Conservation (phyloP, 2,113 vertebrate species). For the Leiothrix lutea region DNA sequence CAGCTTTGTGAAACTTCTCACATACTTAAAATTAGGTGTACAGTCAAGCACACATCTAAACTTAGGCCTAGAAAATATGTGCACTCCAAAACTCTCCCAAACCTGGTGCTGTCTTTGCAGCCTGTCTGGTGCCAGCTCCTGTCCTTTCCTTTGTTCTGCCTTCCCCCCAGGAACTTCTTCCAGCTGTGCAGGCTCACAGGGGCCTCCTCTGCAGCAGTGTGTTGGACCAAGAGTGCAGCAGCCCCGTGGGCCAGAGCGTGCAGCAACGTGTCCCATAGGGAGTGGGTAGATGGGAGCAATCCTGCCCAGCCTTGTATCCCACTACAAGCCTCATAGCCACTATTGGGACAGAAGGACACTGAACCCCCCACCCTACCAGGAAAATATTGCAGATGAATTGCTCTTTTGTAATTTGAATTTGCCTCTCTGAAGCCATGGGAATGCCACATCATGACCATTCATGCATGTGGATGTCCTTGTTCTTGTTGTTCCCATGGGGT, state of each 20-base stretch:
- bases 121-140: neutral
- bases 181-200: neutral
- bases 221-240: neutral
- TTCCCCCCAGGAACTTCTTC: neutral
- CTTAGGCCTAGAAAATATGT: neutral
- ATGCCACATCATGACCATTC: neutral
- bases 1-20: neutral
- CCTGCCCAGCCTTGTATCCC: neutral
- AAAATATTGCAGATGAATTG: neutral
- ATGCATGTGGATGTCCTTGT: neutral
- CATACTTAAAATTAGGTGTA: neutral
- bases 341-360: neutral
- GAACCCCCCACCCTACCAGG: neutral
- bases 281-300: neutral
- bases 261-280: neutral
- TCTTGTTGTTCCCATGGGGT: neutral
- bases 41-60: neutral
- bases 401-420: neutral
- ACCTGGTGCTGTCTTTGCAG: neutral
- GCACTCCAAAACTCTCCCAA: neutral
- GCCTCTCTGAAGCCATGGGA: neutral
- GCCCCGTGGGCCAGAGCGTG: accelerated
- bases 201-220: accelerated
- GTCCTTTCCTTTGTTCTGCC: neutral
- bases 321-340: neutral